phyloP scores from a whole-genome alignment of 2,888 invertebrate genomes.

The Acrobasis suavella region DNA sequence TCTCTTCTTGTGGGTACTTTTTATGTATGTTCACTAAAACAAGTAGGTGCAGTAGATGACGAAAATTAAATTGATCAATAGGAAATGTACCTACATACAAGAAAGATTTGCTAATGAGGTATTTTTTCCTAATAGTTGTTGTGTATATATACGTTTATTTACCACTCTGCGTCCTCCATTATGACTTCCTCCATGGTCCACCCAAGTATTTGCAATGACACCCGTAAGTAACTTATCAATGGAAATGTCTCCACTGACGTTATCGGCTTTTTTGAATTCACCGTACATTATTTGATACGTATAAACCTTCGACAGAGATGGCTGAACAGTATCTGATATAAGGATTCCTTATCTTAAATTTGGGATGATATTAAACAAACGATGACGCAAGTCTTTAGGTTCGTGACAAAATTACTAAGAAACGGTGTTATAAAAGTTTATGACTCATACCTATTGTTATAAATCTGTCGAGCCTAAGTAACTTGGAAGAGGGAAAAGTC shows the following conservation, averaged over 20 bases:
- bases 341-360: slow-evolving; percentile 14
- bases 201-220: slow-evolving; percentile 30
- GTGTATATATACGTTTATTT: slow-evolving; percentile 28
- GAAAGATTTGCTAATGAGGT: neutral
- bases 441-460: too few relatives aligned
- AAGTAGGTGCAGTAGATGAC: too few relatives aligned
- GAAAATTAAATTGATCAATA: too few relatives aligned
- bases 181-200: slow-evolving; percentile 56
- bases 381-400: slow-evolving; percentile 20
- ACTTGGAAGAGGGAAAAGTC: too few relatives aligned
- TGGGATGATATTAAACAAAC: slow-evolving; percentile 2
- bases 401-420: slow-evolving; percentile 9
- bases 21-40: too few relatives aligned
- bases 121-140: neutral
- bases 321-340: slow-evolving; percentile 13
- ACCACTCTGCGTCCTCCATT: slow-evolving; percentile 56
- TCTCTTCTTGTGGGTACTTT: too few relatives aligned
- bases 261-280: slow-evolving; percentile 29
- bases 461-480: too few relatives aligned
- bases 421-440: neutral
- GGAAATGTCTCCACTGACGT: slow-evolving; percentile 26
- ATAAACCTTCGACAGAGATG: neutral
- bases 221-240: slow-evolving; percentile 32
- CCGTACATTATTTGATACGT: slow-evolving; percentile 20
- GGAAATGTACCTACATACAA: too few relatives aligned